Base-by-base conservation (phyloP, 2,888 invertebrate species). In the Margaritifera margaritifera region DNA sequence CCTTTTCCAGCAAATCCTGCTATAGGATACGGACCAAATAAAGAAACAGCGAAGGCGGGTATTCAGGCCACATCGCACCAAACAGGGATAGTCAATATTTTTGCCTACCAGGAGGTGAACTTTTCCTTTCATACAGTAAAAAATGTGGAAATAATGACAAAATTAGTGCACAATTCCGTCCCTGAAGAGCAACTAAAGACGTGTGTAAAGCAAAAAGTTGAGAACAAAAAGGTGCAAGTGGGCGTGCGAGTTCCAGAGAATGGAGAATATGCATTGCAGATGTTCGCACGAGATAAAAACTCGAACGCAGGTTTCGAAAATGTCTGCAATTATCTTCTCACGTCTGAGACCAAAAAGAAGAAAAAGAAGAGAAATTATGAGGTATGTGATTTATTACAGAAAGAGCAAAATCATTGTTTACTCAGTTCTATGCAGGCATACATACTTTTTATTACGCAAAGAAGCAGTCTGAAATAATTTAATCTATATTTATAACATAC, bases 1-100 rank as follows among this genome's bases (percentile, higher is more conserved):
- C 68, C 73, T 18, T 62, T 71, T 18, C 78, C 75, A 15, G 60
- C 66, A 15, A 66, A 64, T 57, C 65, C 78, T 15, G 57, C 11
- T 11, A 60, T 77, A 24, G 81, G 81, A 0, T 81, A 72, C 56
- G 81, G 81, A 6, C 81, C 81, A 19, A 74, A 62, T 27, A 31
- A 59, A 24, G 74, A 68, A 53, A 76, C 77, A 0, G 75, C 67
- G 25, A 42, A 42, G 4, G 68, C 66, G 8, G 71, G 72, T 4
- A 19, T 75, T 25, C 54, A 60, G 19, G 69, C 68, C 20, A 54
- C 62, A 22, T 74, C 75, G 2, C 66, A 68, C 31, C 66, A 70
- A 54, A 62, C 62, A 18, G 78, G 78, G 5, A 18, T 75, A 5
- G 66, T 75, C 1, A 68, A 68, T n/a, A 62, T 75, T 52, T 31